Evolutionary conservation across 2,888 invertebrate species (phyloP).

Genomic region (Matsumyia berberina): DNA sequence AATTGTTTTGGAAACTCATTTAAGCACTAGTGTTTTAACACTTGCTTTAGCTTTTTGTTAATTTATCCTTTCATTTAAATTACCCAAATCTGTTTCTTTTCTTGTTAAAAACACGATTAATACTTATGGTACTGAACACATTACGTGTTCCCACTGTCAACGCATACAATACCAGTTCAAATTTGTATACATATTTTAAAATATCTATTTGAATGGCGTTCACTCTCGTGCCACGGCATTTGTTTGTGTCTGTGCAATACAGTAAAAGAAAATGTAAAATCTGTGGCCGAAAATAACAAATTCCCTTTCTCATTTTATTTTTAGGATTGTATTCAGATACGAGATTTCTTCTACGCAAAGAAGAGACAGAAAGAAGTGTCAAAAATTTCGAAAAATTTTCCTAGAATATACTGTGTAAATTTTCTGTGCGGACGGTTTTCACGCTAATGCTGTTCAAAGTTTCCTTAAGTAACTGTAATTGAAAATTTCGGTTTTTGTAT

Average conservation of each 20-base stretch:
- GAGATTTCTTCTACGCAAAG: slow-evolving; percentile 79
- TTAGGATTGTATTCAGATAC: slow-evolving; percentile 80
- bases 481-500: slow-evolving; percentile 21
- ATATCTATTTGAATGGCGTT: slow-evolving; percentile 43
- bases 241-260: slow-evolving; percentile 45
- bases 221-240: background rate
- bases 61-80: background rate
- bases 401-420: slow-evolving; percentile 61
- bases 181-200: slow-evolving; percentile 29
- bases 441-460: slow-evolving; percentile 41
- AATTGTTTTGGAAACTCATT: too few species aligned
- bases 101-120: background rate
- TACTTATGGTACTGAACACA: slow-evolving; percentile 1
- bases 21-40: too few species aligned
- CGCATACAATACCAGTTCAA: slow-evolving; percentile 48
- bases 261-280: slow-evolving; percentile 63
- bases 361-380: slow-evolving; percentile 76
- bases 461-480: slow-evolving; percentile 44
- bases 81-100: slow-evolving; percentile 3
- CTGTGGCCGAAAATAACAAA: slow-evolving; percentile 77
- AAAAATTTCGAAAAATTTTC: slow-evolving; percentile 72
- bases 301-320: slow-evolving; percentile 82
- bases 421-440: slow-evolving; percentile 59
- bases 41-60: too few species aligned
- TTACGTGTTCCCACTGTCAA: slow-evolving; percentile 53